Conservation (phyloP, 2,797 vertebrate species). For the Myiotriccus ornatus region DNA sequence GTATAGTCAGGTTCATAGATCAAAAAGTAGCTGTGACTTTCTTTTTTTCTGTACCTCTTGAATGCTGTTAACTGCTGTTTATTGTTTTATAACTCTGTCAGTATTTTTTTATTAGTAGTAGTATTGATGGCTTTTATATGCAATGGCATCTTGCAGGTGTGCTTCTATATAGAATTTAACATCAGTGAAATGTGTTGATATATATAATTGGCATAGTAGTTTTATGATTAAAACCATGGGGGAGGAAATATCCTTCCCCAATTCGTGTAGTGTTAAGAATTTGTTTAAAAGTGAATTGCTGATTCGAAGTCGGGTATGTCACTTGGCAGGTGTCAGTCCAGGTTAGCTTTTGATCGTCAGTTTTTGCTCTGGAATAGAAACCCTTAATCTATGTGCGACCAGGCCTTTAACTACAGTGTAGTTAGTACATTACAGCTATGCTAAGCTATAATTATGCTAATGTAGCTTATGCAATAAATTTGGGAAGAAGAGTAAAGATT, state of each 20-base stretch:
- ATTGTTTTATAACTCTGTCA: not conserved
- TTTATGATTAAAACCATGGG: not conserved
- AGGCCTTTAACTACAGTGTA: not conserved
- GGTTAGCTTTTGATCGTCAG: not conserved
- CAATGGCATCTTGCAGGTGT: not conserved
- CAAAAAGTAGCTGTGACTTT: not conserved
- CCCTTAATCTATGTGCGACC: not conserved
- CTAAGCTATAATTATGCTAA: conserved; percentile 19
- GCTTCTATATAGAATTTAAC: not conserved
- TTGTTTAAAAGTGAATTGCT: not conserved
- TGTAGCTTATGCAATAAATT: conserved; percentile 18
- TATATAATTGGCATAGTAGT: not conserved
- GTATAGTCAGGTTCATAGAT: not conserved
- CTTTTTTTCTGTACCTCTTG: not conserved
- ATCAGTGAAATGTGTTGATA: not conserved
- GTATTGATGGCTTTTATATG: not conserved
- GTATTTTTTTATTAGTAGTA: not conserved
- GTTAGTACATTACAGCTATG: not conserved
- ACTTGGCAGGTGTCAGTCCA: not conserved
- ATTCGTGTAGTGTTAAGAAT: not conserved
- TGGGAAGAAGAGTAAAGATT: not conserved
- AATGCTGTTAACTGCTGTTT: not conserved
- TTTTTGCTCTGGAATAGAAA: not conserved
- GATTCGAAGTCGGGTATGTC: not conserved
- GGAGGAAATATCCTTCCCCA: not conserved